These are phyloP conservation scores for Lutjanus campechanus DNA, from an alignment of 2,797 vertebrate species.

Conservation along the genomic window DNA sequence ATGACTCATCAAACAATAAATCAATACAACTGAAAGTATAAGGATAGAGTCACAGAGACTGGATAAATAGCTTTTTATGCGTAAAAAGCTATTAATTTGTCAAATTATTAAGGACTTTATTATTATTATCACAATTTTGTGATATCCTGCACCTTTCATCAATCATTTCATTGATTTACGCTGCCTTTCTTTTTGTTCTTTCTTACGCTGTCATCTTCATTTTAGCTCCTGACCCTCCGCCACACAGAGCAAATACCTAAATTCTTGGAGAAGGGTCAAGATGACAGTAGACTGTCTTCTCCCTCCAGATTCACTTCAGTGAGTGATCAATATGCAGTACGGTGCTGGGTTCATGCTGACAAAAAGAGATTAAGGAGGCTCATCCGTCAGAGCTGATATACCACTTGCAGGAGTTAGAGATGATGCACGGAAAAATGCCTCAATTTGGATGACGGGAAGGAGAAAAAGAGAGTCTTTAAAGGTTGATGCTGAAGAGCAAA, in stretches of 20 bases:
- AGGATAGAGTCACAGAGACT: background rate
- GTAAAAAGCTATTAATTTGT: background rate
- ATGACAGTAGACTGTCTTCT: background rate
- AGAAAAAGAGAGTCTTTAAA: background rate
- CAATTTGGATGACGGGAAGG: conserved; percentile 10
- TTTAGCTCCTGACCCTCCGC: background rate
- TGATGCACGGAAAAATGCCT: conserved; percentile 13
- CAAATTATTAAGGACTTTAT: background rate
- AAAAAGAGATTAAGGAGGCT: conserved; percentile 10
- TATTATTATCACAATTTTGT: background rate
- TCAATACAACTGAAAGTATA: background rate
- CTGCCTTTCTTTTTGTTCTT: background rate
- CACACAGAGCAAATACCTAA: background rate
- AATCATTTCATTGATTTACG: background rate
- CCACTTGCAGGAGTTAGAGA: background rate
- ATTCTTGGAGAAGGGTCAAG: background rate
- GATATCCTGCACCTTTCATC: background rate
- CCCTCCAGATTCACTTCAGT: background rate
- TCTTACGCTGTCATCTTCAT: conserved; percentile 5
- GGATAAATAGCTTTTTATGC: background rate
- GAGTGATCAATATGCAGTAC: conserved; percentile 16
- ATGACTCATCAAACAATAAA: background rate
- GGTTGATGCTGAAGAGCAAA: background rate
- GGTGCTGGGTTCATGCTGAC: background rate
- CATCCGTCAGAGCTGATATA: conserved; percentile 16